phyloP scores from a whole-genome alignment of 2,888 invertebrate species.

The Lycophotia porphyrea region DNA sequence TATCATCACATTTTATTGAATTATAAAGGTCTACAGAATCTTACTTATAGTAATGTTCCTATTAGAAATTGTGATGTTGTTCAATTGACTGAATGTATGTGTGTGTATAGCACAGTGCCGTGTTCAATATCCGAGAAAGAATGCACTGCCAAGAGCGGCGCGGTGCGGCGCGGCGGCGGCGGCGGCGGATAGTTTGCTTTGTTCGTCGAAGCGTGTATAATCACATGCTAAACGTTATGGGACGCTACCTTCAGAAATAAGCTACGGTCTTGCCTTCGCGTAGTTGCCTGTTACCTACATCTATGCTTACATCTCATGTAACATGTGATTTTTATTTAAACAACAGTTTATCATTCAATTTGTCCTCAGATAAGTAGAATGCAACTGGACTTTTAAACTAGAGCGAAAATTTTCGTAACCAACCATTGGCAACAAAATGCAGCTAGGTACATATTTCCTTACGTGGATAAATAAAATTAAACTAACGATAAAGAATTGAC shows the following conservation, averaged over 20 bases:
- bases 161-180: constrained; percentile 29
- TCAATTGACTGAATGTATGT: not conserved
- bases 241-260: constrained; percentile 16
- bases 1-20: constrained; percentile 74
- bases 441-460: not conserved
- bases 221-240: constrained; percentile 76
- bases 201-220: constrained; percentile 79
- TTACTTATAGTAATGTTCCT: constrained; percentile 40
- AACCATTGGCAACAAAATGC: not conserved
- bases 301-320: not conserved
- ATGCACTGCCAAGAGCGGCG: constrained; percentile 67
- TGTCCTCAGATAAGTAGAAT: not conserved
- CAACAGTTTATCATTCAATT: not conserved
- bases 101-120: constrained; percentile 8
- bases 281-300: not conserved
- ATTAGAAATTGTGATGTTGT: constrained; percentile 15
- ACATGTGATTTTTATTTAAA: not conserved
- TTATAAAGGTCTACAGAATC: constrained; percentile 64
- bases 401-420: not conserved
- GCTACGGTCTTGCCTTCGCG: constrained; percentile 1
- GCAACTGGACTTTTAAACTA: not conserved
- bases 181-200: constrained; percentile 81
- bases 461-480: constrained; percentile 62
- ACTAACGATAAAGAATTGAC: constrained; percentile 78
- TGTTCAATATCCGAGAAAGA: constrained; percentile 75